These are phyloP conservation scores for Actenoides lindsayi DNA, from an alignment of 2,113 vertebrate species.

Conservation along the genomic window DNA sequence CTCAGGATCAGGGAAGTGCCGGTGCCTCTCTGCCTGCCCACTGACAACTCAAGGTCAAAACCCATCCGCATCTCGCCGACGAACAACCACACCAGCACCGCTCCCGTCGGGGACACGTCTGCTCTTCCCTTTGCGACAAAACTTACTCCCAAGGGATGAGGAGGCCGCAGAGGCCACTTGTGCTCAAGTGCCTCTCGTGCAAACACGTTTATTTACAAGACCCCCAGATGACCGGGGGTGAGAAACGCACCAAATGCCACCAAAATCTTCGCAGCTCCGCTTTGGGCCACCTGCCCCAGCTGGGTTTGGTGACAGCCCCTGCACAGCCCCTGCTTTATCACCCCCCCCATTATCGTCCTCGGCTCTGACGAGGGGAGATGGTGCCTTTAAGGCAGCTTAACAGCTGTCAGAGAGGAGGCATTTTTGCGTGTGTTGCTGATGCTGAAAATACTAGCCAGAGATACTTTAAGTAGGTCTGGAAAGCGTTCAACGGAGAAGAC, in stretches of 20 bases:
- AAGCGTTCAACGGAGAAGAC: conserved; percentile 54
- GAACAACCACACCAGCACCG: background rate
- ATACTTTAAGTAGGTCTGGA: conserved; percentile 57
- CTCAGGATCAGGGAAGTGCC: background rate
- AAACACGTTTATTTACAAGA: background rate
- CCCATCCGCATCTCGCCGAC: background rate
- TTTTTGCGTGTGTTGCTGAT: conserved; percentile 50
- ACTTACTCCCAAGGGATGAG: background rate
- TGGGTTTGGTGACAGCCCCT: background rate
- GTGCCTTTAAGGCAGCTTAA: conserved; percentile 62
- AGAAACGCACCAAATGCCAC: rapidly evolving
- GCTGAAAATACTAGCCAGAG: conserved; percentile 68
- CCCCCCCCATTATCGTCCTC: background rate
- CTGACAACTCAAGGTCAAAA: conserved; percentile 38
- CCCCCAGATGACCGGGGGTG: background rate
- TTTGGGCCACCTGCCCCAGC: rapidly evolving
- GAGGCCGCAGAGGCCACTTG: background rate
- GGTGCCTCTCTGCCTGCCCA: background rate
- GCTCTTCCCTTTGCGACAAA: background rate
- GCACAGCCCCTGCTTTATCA: background rate
- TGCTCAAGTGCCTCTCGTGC: background rate
- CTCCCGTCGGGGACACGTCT: background rate
- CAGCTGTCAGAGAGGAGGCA: conserved; percentile 57
- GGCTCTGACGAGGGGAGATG: background rate
- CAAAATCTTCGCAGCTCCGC: background rate